phyloP scores from a whole-genome alignment of 1,140 invertebrate genomes.

The Heliconius nattereri region DNA sequence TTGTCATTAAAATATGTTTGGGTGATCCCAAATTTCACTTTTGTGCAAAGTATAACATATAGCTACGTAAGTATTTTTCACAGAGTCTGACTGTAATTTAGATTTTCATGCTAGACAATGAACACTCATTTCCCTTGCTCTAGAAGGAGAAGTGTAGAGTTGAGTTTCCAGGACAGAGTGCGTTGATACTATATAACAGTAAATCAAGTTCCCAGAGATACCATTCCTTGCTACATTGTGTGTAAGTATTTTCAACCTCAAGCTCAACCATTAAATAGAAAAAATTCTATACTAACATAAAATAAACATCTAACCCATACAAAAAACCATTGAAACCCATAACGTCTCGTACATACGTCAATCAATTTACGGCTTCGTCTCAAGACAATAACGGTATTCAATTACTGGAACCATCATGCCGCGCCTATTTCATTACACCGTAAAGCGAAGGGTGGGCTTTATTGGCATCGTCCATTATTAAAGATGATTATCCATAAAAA shows the following conservation, averaged over 20 bases:
- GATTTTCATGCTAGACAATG: too few relatives aligned
- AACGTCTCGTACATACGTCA: conserved; percentile 13
- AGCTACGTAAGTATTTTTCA: too few relatives aligned
- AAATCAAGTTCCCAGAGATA: too few relatives aligned
- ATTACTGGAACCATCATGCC: conserved; percentile 29
- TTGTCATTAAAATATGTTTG: too few relatives aligned
- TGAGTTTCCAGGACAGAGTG: too few relatives aligned
- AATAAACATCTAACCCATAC: not conserved
- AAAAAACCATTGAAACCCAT: conserved; percentile 2
- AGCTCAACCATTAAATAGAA: not conserved
- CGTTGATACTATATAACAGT: too few relatives aligned
- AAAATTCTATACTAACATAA: not conserved
- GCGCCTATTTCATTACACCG: conserved; percentile 28
- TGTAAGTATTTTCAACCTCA: not conserved
- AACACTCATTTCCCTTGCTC: too few relatives aligned
- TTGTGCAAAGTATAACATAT: too few relatives aligned
- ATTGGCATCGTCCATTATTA: conserved; percentile 21
- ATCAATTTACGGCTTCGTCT: conserved; percentile 26
- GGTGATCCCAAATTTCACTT: too few relatives aligned
- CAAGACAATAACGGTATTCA: conserved; percentile 29
- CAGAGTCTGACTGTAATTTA: too few relatives aligned
- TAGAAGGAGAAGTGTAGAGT: too few relatives aligned
- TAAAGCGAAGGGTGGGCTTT: conserved; percentile 30
- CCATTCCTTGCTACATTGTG: too few relatives aligned
- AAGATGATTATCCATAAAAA: conserved; percentile 13